These are phyloP conservation scores for Cichladusa arquata DNA, from an alignment of 2,113 vertebrate species.

Conservation along the genomic window DNA sequence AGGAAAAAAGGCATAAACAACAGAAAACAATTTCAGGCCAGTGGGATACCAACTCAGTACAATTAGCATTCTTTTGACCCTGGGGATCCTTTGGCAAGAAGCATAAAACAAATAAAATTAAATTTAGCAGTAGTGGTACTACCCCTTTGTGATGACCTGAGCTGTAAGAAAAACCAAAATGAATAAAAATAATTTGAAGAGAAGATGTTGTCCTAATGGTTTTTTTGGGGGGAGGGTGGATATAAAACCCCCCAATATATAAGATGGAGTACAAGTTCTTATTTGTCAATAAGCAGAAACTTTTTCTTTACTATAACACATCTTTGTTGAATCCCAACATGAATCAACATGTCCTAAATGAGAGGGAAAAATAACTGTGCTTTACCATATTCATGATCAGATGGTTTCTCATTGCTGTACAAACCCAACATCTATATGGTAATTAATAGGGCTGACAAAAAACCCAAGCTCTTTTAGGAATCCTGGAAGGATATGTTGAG, in stretches of 20 bases:
- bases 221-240: background rate
- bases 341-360: background rate
- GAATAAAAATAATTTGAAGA: background rate
- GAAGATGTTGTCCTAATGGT: background rate
- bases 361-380: background rate
- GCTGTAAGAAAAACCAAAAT: background rate
- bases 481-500: background rate
- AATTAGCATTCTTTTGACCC: background rate
- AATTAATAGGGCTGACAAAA: background rate
- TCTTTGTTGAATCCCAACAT: background rate
- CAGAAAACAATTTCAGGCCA: background rate
- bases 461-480: background rate
- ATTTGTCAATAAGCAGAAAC: background rate
- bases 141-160: background rate
- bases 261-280: background rate
- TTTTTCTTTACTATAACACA: background rate
- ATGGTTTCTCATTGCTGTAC: background rate
- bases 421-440: background rate
- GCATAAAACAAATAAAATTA: background rate
- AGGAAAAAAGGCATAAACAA: background rate
- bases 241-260: background rate
- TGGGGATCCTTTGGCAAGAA: background rate
- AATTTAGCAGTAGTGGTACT: background rate
- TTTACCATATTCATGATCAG: background rate
- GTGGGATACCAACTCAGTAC: background rate